Evolutionary conservation across 1,140 invertebrate species (phyloP).

Genomic region (Oedothorax gibbosus): DNA sequence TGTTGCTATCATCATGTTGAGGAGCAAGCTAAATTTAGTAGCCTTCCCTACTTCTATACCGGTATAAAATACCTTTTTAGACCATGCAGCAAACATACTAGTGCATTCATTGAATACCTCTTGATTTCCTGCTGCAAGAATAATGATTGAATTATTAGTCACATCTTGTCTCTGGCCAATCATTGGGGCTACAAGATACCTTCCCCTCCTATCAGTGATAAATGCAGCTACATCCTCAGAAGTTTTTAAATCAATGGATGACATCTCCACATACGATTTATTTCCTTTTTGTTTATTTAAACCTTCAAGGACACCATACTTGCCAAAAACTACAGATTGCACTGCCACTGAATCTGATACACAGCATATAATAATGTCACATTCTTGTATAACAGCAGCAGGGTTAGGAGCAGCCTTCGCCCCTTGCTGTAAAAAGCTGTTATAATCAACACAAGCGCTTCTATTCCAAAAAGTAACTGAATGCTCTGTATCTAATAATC

Average conservation of each 20-base stretch:
- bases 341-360: constrained; percentile 92
- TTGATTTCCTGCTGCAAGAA: constrained; percentile 89
- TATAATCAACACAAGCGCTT: no score
- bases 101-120: constrained; percentile 91
- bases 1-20: constrained; percentile 88
- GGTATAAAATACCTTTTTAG: constrained; percentile 90
- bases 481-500: no score
- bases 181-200: constrained; percentile 89
- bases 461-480: no score
- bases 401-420: background rate
- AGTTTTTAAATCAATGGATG: constrained; percentile 92
- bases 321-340: constrained; percentile 72
- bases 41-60: constrained; percentile 93
- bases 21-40: constrained; percentile 93
- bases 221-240: constrained; percentile 93
- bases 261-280: constrained; percentile 95
- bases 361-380: constrained; percentile 95
- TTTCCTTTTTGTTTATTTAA: constrained; percentile 65
- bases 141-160: constrained; percentile 88
- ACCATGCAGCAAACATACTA: constrained; percentile 91
- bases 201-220: constrained; percentile 85
- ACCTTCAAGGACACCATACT: constrained; percentile 1
- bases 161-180: constrained; percentile 86
- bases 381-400: constrained; percentile 6
- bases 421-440: no score